A percentile compares a stretch with the other conserved stretches of the same genome.
phyloP scores from a whole-genome alignment of 2,797 vertebrate species.

The Notamacropus eugenii region DNA sequence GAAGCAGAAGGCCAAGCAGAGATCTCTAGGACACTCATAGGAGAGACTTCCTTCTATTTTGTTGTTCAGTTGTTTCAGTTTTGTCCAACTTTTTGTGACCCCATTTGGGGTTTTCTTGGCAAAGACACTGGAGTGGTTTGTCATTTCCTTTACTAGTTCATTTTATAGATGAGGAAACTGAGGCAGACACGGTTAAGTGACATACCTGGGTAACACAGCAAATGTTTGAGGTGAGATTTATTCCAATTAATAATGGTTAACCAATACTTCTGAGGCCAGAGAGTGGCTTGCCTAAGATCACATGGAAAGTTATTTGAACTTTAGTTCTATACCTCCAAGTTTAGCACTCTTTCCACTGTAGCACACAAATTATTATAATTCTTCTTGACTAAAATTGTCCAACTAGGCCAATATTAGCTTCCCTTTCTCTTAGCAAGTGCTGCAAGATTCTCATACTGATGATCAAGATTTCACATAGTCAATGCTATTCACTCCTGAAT shows the following conservation, averaged over 20 bases:
- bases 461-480: constrained; percentile 22
- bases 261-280: too few relatives aligned
- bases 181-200: neutral
- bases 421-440: neutral
- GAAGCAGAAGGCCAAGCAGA: neutral
- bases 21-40: neutral
- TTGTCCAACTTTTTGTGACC: neutral
- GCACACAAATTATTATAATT: neutral
- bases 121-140: neutral
- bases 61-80: neutral
- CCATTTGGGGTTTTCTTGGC: neutral
- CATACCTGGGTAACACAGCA: neutral
- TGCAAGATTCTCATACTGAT: neutral
- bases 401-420: neutral
- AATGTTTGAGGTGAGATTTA: neutral
- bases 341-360: too few relatives aligned
- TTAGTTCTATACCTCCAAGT: too few relatives aligned
- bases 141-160: neutral
- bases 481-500: too few relatives aligned
- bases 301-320: too few relatives aligned
- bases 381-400: neutral
- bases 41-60: neutral
- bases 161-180: neutral
- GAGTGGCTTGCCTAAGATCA: neutral
- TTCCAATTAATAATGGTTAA: too few relatives aligned